Conservation (phyloP, 2,888 invertebrate species). For the Drosophila niveifrons region DNA sequence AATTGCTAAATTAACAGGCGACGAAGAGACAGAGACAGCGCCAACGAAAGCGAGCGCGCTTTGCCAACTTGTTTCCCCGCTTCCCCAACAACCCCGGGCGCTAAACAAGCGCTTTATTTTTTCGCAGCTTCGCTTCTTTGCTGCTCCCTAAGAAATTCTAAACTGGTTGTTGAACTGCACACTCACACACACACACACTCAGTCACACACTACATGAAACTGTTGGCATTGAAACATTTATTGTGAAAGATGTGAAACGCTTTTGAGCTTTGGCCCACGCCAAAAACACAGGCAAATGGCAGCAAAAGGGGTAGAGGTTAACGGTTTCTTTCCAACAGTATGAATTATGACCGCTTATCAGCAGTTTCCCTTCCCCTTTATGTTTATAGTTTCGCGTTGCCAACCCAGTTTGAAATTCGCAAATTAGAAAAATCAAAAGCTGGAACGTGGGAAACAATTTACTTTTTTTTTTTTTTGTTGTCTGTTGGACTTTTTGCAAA, state of each 20-base stretch:
- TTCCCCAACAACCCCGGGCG: conserved; percentile 13
- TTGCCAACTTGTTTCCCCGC: conserved; percentile 65
- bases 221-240: conserved; percentile 57
- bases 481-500: neutral
- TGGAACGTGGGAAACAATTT: conserved; percentile 40
- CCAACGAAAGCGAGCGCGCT: conserved; percentile 75
- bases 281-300: neutral
- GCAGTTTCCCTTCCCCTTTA: conserved; percentile 28
- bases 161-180: conserved; percentile 77
- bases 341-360: conserved; percentile 59
- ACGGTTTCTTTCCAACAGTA: conserved; percentile 46
- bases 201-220: conserved; percentile 35
- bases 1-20: conserved; percentile 75
- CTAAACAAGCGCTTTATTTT: neutral
- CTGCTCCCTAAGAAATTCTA: conserved; percentile 69
- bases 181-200: conserved; percentile 23
- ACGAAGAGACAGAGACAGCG: conserved; percentile 20
- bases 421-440: conserved; percentile 7
- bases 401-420: conserved; percentile 4
- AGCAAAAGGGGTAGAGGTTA: conserved; percentile 38
- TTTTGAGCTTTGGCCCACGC: conserved; percentile 24
- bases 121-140: conserved; percentile 1
- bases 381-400: conserved; percentile 22
- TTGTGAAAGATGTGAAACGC: conserved; percentile 43
- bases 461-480: neutral